These are phyloP conservation scores for Semibalanus balanoides DNA, from an alignment of 1,140 invertebrate species.

Conservation along the genomic window DNA sequence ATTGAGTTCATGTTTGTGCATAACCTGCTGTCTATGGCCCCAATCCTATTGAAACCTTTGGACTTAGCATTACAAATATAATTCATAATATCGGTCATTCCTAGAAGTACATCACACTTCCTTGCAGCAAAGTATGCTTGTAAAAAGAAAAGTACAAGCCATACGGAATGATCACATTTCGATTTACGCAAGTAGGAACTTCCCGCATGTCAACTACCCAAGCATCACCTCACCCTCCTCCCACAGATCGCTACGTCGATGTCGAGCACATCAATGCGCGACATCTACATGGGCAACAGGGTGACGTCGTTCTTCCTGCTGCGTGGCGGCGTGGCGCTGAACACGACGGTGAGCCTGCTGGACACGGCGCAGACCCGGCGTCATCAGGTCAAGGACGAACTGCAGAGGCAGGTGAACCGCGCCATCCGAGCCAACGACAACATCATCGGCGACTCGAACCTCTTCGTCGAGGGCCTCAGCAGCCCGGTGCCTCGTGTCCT, in stretches of 20 bases:
- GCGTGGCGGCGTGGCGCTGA: slow-evolving; percentile 51
- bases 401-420: slow-evolving; percentile 67
- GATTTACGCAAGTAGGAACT: too few species aligned
- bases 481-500: slow-evolving; percentile 55
- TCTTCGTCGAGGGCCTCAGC: slow-evolving; percentile 63
- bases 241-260: slow-evolving; percentile 66
- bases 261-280: slow-evolving; percentile 74
- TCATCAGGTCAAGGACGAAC: slow-evolving; percentile 44
- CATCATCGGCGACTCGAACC: slow-evolving; percentile 66
- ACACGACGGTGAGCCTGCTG: slow-evolving; percentile 60
- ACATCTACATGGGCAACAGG: slow-evolving; percentile 61
- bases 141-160: too few species aligned
- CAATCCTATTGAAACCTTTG: too few species aligned
- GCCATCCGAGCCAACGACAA: slow-evolving; percentile 65
- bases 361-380: slow-evolving; percentile 51
- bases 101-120: too few species aligned
- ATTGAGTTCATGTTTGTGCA: too few species aligned
- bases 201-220: too few species aligned
- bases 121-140: too few species aligned
- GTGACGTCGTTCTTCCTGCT: slow-evolving; percentile 66
- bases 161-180: too few species aligned
- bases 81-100: too few species aligned
- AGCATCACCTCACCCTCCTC: too few species aligned
- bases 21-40: too few species aligned
- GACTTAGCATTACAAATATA: too few species aligned